A percentile compares a stretch with the other conserved stretches of the same genome.
Evolutionary conservation across 2,888 invertebrate genomes (phyloP).

Genomic region (Altica lythri): DNA sequence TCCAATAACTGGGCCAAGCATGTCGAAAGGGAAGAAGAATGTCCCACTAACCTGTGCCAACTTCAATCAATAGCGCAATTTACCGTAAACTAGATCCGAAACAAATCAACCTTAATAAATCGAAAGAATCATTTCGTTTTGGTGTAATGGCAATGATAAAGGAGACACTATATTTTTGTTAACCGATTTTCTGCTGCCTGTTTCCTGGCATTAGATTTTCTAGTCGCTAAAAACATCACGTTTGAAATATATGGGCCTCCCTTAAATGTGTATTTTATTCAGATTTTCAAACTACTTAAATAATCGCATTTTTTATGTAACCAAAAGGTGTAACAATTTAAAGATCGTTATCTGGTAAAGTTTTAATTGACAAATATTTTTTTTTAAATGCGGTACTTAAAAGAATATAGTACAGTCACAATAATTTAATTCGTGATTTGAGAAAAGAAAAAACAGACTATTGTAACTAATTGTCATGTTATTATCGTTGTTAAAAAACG

Average conservation of each 20-base stretch:
- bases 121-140: constrained; percentile 24
- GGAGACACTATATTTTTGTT: constrained; percentile 24
- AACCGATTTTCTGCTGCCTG: constrained; percentile 8
- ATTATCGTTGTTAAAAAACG: too few relatives aligned
- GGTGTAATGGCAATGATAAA: constrained; percentile 22
- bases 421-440: too few relatives aligned
- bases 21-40: constrained; percentile 23
- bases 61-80: constrained; percentile 32
- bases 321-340: too few relatives aligned
- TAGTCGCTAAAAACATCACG: not conserved
- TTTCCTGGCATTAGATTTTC: constrained; percentile 6
- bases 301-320: too few relatives aligned
- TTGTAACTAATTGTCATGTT: too few relatives aligned
- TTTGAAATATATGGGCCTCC: too few relatives aligned
- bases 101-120: constrained; percentile 36
- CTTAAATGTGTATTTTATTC: constrained; percentile 4
- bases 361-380: not conserved
- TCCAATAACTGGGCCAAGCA: too few relatives aligned
- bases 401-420: too few relatives aligned
- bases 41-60: constrained; percentile 32
- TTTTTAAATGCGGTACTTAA: not conserved
- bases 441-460: too few relatives aligned
- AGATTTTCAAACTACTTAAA: not conserved
- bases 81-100: constrained; percentile 29
- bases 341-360: too few relatives aligned